Percentiles rank a stretch among this genome's conserved stretches.
Conservation (phyloP, 1,140 invertebrate species). For the Ips typographus region DNA sequence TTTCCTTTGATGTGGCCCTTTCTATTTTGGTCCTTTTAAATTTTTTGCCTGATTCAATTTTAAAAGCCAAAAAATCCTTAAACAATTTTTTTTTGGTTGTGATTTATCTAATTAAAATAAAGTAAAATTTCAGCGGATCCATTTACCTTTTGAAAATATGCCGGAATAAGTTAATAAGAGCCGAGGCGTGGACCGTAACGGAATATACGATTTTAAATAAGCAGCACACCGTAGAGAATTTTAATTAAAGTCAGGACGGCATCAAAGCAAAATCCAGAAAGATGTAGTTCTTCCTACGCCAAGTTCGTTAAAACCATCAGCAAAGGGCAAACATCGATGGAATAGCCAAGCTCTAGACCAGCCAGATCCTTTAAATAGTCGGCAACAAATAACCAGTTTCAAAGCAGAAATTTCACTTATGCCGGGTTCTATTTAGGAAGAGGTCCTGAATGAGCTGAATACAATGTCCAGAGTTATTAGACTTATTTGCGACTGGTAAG, state of each 20-base stretch:
- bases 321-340: neutral
- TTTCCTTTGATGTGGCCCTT: conserved; percentile 14
- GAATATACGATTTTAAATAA: conserved; percentile 18
- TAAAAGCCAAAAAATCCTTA: neutral
- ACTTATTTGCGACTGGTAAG: too few species aligned
- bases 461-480: too few species aligned
- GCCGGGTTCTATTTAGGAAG: too few species aligned
- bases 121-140: too few species aligned
- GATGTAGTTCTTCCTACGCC: conserved; percentile 2
- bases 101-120: too few species aligned
- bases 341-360: too few species aligned
- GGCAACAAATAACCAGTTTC: too few species aligned
- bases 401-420: too few species aligned
- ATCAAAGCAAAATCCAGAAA: conserved; percentile 10
- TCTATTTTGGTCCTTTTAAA: conserved; percentile 2
- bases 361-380: neutral
- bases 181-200: neutral
- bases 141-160: too few species aligned
- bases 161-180: too few species aligned
- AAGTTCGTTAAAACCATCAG: conserved; percentile 1
- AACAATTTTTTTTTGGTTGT: too few species aligned
- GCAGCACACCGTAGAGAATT: conserved; percentile 3
- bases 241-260: conserved; percentile 14
- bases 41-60: neutral
- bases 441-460: too few species aligned